A percentile compares a stretch with the other conserved stretches of the same genome.
These are phyloP conservation scores for Palythoa heliodiscus DNA, from an alignment of 92 coral and sea anemone genomes.

Conservation along the genomic window DNA sequence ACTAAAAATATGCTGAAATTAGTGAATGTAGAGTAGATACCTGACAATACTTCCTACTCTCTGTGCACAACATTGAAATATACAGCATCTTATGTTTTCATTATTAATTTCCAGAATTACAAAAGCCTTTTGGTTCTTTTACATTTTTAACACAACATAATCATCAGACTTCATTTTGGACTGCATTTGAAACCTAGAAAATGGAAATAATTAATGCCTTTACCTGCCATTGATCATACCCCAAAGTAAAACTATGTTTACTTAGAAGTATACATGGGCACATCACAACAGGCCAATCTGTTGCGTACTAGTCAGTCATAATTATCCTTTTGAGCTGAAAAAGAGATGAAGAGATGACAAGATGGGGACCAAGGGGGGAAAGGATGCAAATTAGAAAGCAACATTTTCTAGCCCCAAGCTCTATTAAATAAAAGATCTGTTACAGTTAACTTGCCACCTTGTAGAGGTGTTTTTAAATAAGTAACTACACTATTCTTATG, in stretches of 20 bases:
- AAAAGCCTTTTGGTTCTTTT: conserved; percentile 26
- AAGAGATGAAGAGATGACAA: conserved; percentile 22
- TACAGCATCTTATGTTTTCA: conserved; percentile 26
- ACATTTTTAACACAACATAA: conserved; percentile 28
- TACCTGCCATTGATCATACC: conserved; percentile 23
- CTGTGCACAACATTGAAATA: conserved; percentile 32
- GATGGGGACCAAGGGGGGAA: conserved; percentile 33
- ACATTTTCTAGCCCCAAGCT: conserved; percentile 30
- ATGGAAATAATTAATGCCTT: conserved; percentile 30
- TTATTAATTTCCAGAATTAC: conserved; percentile 26
- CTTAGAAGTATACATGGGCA: conserved; percentile 21
- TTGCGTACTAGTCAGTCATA: conserved; percentile 12
- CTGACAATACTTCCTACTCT: conserved; percentile 22
- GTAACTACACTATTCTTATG: conserved; percentile 28
- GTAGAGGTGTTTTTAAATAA: conserved; percentile 6
- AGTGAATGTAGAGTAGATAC: conserved; percentile 30
- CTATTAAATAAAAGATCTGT: conserved; percentile 21
- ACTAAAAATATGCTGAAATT: conserved; percentile 20
- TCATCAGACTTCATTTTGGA: conserved; percentile 24
- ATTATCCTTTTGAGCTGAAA: conserved; percentile 22
- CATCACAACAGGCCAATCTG: conserved; percentile 24
- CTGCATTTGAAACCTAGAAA: conserved; percentile 28
- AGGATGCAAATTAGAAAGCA: conserved; percentile 35
- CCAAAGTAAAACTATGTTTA: conserved; percentile 7
- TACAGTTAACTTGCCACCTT: conserved; percentile 24